phyloP scores from a whole-genome alignment of 1,140 invertebrate genomes.

The Philotrypesis tridentata region DNA sequence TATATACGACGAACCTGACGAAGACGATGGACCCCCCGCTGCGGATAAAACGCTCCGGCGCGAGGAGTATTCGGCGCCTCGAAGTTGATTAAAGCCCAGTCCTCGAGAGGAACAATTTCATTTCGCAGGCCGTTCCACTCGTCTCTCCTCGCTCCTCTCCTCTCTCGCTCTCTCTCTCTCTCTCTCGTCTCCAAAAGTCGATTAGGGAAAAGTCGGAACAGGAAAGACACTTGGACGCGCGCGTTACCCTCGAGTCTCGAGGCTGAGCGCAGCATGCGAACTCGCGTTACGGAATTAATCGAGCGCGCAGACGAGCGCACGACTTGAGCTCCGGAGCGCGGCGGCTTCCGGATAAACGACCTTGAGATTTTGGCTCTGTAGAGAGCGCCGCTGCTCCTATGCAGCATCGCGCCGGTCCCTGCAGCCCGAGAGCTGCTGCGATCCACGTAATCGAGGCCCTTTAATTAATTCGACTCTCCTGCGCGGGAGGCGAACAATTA shows the following conservation, averaged over 20 bases:
- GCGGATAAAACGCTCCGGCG: neutral
- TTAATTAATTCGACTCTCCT: too few species aligned
- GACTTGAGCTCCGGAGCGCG: neutral
- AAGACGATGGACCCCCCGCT: neutral
- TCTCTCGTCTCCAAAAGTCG: too few species aligned
- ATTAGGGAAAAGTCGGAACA: too few species aligned
- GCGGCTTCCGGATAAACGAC: neutral
- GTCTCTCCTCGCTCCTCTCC: too few species aligned
- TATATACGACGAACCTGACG: neutral
- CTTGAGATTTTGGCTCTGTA: neutral
- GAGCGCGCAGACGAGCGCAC: neutral
- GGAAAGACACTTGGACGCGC: neutral
- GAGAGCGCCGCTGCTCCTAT: too few species aligned
- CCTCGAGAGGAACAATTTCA: neutral
- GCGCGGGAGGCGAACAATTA: too few species aligned
- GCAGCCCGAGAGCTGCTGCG: too few species aligned
- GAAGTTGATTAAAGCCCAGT: neutral
- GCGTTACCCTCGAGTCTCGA: too few species aligned
- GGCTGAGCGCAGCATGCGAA: neutral
- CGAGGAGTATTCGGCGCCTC: neutral
- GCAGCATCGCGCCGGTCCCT: too few species aligned
- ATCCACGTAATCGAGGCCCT: too few species aligned
- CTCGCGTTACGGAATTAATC: constrained; percentile 22
- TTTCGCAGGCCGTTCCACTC: neutral
- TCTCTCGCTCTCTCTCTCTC: too few species aligned